Conservation (phyloP, 2,888 invertebrate genomes). For the Dione juno region DNA sequence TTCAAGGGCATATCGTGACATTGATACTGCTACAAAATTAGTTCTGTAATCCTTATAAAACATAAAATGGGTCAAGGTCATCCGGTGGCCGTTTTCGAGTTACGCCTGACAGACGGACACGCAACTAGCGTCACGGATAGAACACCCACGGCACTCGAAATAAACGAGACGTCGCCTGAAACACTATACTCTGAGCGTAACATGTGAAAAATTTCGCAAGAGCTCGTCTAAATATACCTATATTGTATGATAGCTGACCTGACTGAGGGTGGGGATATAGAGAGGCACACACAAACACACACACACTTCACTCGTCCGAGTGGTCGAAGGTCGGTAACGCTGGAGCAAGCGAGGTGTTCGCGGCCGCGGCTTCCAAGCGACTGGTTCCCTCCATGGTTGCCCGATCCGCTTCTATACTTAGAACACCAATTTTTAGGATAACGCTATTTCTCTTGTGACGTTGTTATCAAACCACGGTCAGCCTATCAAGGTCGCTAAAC, state of each 20-base stretch:
- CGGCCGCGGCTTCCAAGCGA: constrained; percentile 80
- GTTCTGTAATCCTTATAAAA: constrained; percentile 27
- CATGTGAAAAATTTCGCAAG: constrained; percentile 46
- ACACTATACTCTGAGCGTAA: constrained; percentile 67
- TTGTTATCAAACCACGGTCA: constrained; percentile 58
- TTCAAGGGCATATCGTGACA: constrained; percentile 35
- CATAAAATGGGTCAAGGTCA: constrained; percentile 75
- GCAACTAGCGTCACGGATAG: constrained; percentile 47
- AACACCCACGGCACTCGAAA: constrained; percentile 71
- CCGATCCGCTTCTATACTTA: constrained; percentile 70
- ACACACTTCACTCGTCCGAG: constrained; percentile 80
- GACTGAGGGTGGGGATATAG: constrained; percentile 45
- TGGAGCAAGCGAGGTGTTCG: constrained; percentile 77
- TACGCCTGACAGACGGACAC: constrained; percentile 44
- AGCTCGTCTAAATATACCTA: constrained; percentile 38
- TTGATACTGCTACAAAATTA: constrained; percentile 35
- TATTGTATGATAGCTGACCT: constrained; percentile 46
- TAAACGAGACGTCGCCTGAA: constrained; percentile 77
- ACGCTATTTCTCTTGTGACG: constrained; percentile 68
- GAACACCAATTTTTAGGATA: constrained; percentile 64
- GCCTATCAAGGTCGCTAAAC: constrained; percentile 70
- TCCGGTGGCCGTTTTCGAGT: constrained; percentile 48
- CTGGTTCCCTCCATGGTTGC: constrained; percentile 63
- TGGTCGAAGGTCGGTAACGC: constrained; percentile 77
- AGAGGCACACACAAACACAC: constrained; percentile 73